Conservation (phyloP, 92 coral and sea anemone genomes). For the Pocillopora grandis region DNA sequence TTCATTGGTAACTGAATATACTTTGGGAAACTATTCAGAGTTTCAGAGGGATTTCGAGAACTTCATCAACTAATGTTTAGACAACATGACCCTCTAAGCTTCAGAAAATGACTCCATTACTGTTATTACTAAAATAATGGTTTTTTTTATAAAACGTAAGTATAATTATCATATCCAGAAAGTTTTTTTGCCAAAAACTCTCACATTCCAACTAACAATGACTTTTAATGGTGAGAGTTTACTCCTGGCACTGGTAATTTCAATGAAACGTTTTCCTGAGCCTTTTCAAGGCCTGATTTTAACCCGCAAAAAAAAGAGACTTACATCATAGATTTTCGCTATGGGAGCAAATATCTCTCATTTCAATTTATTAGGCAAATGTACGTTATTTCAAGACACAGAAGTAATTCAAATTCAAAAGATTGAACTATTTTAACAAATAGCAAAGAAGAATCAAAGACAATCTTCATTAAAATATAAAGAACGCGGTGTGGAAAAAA, state of each 20-base stretch:
- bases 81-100: neutral
- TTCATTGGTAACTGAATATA: too few relatives aligned
- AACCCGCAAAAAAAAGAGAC: neutral
- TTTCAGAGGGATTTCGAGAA: neutral
- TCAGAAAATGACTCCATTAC: neutral
- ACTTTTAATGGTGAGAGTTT: neutral
- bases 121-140: neutral
- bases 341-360: too few relatives aligned
- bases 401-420: neutral
- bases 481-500: neutral
- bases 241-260: too few relatives aligned
- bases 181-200: neutral
- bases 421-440: neutral
- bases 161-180: neutral
- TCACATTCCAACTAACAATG: neutral
- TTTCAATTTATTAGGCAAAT: neutral
- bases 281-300: neutral
- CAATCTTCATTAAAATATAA: slow-evolving; percentile 14
- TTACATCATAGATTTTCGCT: neutral
- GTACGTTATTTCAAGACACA: neutral
- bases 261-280: too few relatives aligned
- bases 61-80: too few relatives aligned
- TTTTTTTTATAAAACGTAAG: too few relatives aligned
- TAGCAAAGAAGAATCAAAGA: neutral
- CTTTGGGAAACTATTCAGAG: too few relatives aligned